These are phyloP conservation scores for Parotocinclus haroldoi DNA, from an alignment of 2,797 vertebrate species.

Conservation along the genomic window DNA sequence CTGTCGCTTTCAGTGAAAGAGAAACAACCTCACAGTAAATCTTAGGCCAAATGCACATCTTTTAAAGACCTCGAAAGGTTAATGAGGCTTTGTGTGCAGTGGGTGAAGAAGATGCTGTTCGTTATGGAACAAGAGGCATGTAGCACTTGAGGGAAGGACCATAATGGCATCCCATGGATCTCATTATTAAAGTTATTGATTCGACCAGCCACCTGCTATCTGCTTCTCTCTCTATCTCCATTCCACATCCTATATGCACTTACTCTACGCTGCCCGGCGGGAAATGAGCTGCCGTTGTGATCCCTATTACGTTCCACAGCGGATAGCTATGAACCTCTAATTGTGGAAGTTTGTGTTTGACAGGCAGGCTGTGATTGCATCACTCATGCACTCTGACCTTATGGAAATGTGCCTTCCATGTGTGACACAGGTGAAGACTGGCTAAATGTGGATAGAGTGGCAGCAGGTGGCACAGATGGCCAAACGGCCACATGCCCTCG, in stretches of 20 bases:
- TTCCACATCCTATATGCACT: not conserved
- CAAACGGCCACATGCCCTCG: slow-evolving; percentile 41
- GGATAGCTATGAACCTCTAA: slow-evolving; percentile 16
- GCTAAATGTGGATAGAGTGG: slow-evolving; percentile 38
- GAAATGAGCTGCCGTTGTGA: not conserved
- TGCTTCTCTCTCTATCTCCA: slow-evolving; percentile 5
- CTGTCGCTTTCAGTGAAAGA: slow-evolving; percentile 1
- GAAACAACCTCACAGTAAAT: slow-evolving; percentile 25
- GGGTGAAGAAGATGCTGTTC: slow-evolving; percentile 53
- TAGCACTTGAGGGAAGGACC: slow-evolving; percentile 42
- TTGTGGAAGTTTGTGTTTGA: slow-evolving; percentile 14
- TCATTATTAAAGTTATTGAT: slow-evolving; percentile 79
- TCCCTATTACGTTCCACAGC: slow-evolving; percentile 13
- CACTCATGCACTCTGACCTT: slow-evolving; percentile 21
- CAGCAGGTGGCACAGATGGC: slow-evolving; percentile 59
- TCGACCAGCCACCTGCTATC: slow-evolving; percentile 63
- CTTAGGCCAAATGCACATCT: slow-evolving; percentile 36
- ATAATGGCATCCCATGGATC: slow-evolving; percentile 68
- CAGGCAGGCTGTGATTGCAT: not conserved
- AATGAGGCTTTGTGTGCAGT: slow-evolving; percentile 62
- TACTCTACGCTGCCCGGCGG: not conserved
- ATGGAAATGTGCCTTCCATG: slow-evolving; percentile 10
- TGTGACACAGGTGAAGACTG: slow-evolving; percentile 40
- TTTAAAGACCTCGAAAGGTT: slow-evolving; percentile 62
- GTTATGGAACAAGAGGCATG: slow-evolving; percentile 61